Base-by-base conservation (phyloP, 2,797 vertebrate species). In the Nyctalus aviator region DNA sequence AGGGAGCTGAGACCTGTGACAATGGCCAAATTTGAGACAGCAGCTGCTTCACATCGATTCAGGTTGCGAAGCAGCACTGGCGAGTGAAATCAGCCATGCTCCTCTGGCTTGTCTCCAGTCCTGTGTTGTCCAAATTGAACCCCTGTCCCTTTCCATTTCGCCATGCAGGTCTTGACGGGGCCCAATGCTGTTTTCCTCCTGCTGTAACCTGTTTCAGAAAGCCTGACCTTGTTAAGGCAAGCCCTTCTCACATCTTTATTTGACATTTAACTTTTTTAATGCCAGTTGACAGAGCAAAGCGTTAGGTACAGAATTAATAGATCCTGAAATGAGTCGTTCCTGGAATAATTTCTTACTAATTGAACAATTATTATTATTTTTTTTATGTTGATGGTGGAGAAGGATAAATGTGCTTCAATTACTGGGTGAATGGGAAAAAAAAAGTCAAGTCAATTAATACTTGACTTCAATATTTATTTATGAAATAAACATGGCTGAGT, bases 311-410 rank as follows among this genome's bases (percentile, higher is more conserved):
- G 57, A 94, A 81, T 97, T 96, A 95, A 92, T 78, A 97, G 93
- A 97, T 93, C 91, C 89, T 84, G 94, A 96, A 97, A 97, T 97
- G 95, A 98, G 94, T 96, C 62, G 35, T 95, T 97, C 77, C 95
- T 68, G 46, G 97, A 95, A 90, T 96, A 97, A 97, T 97, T 97
- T 97, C 95, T 93, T 97, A 87, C 25, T 97, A 98, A 97, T 96
- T 97, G 87, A 88, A 95, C 82, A 97, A 98, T 98, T 98, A 97
- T 97, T 97, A n/a, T n/a, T n/a, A n/a, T n/a, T 98, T 98, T 97
- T 98, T 98, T 97, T 97, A 96, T 94, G 95, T 96, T 92, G 93
- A 96, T 91, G 90, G 87, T 25, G 15, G 57, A 32, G 85, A 41
- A 84, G 0, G 10, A 73, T 91, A 95, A 98, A 94, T 96, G 91